phyloP scores from a whole-genome alignment of 1,140 invertebrate genomes.

The Trichonephila clavipes region DNA sequence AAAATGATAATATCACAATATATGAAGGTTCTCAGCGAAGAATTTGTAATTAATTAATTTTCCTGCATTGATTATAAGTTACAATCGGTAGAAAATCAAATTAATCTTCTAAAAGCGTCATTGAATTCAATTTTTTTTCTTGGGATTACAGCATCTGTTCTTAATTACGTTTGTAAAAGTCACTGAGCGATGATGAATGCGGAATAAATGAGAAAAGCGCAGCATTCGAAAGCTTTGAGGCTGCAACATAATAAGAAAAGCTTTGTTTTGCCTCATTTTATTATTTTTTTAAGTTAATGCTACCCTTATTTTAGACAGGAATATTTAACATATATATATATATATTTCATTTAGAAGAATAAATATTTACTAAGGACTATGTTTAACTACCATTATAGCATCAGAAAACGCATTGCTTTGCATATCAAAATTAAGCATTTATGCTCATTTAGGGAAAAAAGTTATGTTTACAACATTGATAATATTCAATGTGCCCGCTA shows the following conservation, averaged over 20 bases:
- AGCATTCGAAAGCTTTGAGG: background rate
- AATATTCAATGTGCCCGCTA: no score
- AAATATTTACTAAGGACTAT: no score
- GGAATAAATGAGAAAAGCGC: background rate
- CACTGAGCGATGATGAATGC: background rate
- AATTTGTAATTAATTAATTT: background rate
- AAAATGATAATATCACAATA: background rate
- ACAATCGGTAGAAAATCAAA: background rate
- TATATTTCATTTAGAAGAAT: no score
- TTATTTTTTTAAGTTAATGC: no score
- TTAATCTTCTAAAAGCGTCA: constrained; percentile 5
- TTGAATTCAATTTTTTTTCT: background rate
- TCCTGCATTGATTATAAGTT: background rate
- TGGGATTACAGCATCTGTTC: background rate
- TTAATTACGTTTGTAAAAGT: constrained; percentile 48
- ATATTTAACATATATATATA: no score
- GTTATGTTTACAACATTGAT: no score
- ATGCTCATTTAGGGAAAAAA: no score
- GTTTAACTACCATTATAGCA: no score
- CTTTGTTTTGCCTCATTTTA: no score
- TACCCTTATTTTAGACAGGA: no score
- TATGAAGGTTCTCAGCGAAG: background rate
- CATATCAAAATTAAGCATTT: no score
- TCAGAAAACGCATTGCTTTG: no score
- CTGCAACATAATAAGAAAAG: background rate